Base-by-base conservation (phyloP, 2,797 vertebrate species). In the Brachymystax lenok region DNA sequence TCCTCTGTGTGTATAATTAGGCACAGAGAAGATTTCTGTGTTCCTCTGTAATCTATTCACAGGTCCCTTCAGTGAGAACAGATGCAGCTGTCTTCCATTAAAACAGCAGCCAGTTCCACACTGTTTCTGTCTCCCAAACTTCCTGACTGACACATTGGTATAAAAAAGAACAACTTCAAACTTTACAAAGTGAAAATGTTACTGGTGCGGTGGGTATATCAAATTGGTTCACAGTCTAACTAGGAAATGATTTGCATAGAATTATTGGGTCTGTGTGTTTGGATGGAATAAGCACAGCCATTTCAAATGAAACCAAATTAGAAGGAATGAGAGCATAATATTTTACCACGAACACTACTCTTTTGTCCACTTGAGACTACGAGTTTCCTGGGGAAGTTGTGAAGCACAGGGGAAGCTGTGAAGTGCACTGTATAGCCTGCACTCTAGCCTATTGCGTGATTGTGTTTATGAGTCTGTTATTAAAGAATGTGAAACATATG, bases 221-320 rank as follows among this genome's bases (percentile, higher is more conserved):
- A 89, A 86, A 86, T 82, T 85, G 80, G 74, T 78, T 79, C 46
- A 28, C 71, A 74, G 73, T 77, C 74, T 17, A 76, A 87, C 80
- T n/a, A 30, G 40, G 69, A 77, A 81, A 78, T 79, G 14, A 87
- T 86, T 85, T 87, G 75, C 74, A 82, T 85, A 74, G 51, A 77
- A 64, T 79, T 77, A 87, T 87, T 75, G 81, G 77, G 77, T 66
- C 66, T 59, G 70, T 70, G 69, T 63, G 19, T 64, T 33, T 46
- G 35, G 54, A 81, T 63, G 83, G 71, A 71, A 51, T 74, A 84
- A 74, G 77, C 54, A 14, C 72, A 30, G 50, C 71, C 81, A 28
- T 72, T 84, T 33, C 59, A 85, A 80, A 85, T 79, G 40, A 85
- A 88, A 81, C 75, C 77, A 86, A 88, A 85, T 89, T 86, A 27